A percentile compares a stretch with the other conserved stretches of the same genome.
phyloP scores from a whole-genome alignment of 1,140 invertebrate species.

The Pseudomyrmex dendroicus region DNA sequence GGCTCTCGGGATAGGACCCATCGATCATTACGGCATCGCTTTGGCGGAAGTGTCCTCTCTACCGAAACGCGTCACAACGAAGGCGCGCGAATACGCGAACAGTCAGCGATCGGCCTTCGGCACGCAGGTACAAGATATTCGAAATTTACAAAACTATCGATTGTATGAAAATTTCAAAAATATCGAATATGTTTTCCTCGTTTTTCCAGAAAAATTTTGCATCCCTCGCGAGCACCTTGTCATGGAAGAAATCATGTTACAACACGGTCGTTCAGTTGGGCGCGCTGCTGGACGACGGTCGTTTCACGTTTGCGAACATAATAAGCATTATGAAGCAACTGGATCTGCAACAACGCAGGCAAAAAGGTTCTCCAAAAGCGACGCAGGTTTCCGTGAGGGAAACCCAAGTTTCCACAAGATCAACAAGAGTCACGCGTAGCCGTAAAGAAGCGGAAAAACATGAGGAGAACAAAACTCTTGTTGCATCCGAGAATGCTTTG shows the following conservation, averaged over 20 bases:
- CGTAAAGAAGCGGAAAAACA: neutral
- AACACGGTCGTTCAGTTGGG: constrained; percentile 32
- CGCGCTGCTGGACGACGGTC: constrained; percentile 56
- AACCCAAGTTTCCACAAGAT: neutral
- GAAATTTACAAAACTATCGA: neutral
- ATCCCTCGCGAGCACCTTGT: constrained; percentile 5
- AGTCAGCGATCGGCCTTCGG: neutral
- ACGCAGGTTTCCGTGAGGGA: neutral
- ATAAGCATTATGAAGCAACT: constrained; percentile 34
- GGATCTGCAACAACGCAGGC: constrained; percentile 17
- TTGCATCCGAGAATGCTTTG: neutral
- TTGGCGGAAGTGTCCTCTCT: constrained; percentile 80
- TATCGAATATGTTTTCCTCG: neutral
- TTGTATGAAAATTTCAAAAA: neutral
- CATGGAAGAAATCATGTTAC: constrained; percentile 60
- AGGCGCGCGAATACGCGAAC: constrained; percentile 58
- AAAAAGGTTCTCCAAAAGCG: neutral
- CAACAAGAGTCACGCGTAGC: neutral
- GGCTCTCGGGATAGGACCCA: constrained; percentile 77
- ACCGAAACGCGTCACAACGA: constrained; percentile 64
- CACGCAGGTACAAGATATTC: neutral
- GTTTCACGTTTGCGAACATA: constrained; percentile 55
- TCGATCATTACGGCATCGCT: constrained; percentile 84
- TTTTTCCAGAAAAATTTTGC: constrained; percentile 12
- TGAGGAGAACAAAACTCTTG: neutral